These are phyloP conservation scores for Pristis pectinata DNA, from an alignment of 2,797 vertebrate species.

Conservation along the genomic window DNA sequence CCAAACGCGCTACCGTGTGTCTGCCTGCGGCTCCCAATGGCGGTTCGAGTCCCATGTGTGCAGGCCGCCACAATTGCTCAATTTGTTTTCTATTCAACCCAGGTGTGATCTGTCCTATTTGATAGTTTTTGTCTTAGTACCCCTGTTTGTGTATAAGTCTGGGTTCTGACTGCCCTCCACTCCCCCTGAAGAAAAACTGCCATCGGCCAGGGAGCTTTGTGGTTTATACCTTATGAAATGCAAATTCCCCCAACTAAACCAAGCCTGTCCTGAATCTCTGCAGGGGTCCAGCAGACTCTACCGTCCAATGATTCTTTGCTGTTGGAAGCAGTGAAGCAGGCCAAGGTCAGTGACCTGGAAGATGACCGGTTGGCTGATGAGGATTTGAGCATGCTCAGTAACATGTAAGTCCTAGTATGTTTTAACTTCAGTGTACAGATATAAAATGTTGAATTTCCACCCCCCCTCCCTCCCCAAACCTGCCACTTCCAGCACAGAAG, in stretches of 20 bases:
- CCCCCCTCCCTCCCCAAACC: too few relatives aligned
- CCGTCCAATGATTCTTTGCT: conserved; percentile 77
- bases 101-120: background rate
- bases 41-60: too few relatives aligned
- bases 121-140: background rate
- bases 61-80: too few relatives aligned
- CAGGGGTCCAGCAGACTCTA: conserved; percentile 76
- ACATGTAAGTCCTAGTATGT: conserved; percentile 2
- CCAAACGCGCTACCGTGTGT: too few relatives aligned
- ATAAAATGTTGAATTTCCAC: background rate
- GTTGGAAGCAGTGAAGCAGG: conserved; percentile 89
- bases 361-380: conserved; percentile 90
- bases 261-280: conserved; percentile 32
- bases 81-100: background rate
- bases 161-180: background rate
- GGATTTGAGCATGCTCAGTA: conserved; percentile 50
- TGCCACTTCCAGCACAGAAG: background rate
- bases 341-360: conserved; percentile 87
- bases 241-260: background rate
- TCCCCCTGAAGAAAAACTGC: background rate
- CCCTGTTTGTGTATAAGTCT: background rate
- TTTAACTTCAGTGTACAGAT: background rate
- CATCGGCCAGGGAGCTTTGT: background rate
- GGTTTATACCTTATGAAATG: background rate
- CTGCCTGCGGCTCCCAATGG: too few relatives aligned